Evolutionary conservation across 2,113 vertebrate genomes (phyloP).

Genomic region (Tympanuchus pallidicinctus): DNA sequence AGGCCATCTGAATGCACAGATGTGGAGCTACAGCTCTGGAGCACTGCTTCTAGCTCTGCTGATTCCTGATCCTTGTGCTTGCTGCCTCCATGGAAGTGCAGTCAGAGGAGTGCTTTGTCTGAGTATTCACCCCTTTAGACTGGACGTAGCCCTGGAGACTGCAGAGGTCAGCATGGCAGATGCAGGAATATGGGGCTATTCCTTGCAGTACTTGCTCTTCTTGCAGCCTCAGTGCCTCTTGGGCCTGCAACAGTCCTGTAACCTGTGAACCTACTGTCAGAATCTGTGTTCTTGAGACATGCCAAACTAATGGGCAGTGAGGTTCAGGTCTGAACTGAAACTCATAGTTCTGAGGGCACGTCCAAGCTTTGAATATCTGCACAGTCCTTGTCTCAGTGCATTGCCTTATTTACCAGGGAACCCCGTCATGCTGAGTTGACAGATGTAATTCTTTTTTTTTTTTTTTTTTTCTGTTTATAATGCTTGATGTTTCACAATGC

Average conservation of each 20-base stretch:
- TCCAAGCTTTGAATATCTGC: not conserved
- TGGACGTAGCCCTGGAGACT: not conserved
- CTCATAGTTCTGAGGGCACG: not conserved
- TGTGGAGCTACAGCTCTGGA: not conserved
- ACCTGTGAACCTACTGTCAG: not conserved
- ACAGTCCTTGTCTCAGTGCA: rapidly evolving
- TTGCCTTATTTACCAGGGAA: not conserved
- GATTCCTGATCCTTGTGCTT: not conserved
- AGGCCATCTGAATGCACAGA: not conserved
- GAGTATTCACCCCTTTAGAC: not conserved
- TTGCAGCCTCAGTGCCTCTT: not conserved
- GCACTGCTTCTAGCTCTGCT: not conserved
- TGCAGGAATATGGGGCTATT: not conserved
- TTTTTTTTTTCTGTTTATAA: not conserved
- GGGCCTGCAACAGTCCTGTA: not conserved
- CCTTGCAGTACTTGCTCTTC: too few species aligned
- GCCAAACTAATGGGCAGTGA: not conserved
- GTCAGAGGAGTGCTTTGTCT: rapidly evolving
- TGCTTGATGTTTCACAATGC: conserved; percentile 11
- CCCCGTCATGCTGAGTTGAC: not conserved
- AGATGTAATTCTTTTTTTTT: not conserved
- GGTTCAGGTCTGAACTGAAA: not conserved
- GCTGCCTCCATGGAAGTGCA: not conserved
- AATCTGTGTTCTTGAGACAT: not conserved
- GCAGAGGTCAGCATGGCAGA: not conserved